Percentiles rank a stretch among this genome's conserved stretches.
phyloP scores from a whole-genome alignment of 2,113 vertebrate genomes.

The Cranoglanis bouderius region DNA sequence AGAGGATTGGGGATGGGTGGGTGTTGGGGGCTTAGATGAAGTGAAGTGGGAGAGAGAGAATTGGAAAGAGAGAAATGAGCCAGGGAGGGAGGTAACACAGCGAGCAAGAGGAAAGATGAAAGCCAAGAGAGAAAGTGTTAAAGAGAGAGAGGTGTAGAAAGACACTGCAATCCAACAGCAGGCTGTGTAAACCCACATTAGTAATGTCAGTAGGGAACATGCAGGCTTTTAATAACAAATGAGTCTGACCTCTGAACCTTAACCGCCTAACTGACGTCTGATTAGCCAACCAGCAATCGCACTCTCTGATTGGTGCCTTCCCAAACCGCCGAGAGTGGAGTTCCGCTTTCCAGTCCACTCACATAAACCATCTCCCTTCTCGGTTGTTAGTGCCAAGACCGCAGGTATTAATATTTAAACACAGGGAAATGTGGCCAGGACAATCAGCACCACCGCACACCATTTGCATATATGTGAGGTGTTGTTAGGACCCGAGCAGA shows the following conservation, averaged over 20 bases:
- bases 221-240: conserved; percentile 57
- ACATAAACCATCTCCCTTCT: conserved; percentile 51
- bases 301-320: conserved; percentile 40
- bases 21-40: background rate
- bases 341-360: conserved; percentile 51
- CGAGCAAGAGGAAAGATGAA: conserved; percentile 7
- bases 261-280: conserved; percentile 50
- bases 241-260: conserved; percentile 45
- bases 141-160: conserved; percentile 16
- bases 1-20: conserved; percentile 24
- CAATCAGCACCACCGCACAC: conserved; percentile 20
- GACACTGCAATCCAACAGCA: background rate
- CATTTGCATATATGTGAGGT: conserved; percentile 63
- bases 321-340: conserved; percentile 47
- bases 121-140: background rate
- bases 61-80: conserved; percentile 6
- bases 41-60: conserved; percentile 20
- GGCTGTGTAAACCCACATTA: conserved; percentile 24
- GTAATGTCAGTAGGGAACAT: conserved; percentile 37
- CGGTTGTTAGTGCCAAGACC: conserved; percentile 31
- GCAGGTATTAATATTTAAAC: conserved; percentile 58
- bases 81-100: conserved; percentile 6
- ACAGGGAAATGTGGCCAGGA: conserved; percentile 42
- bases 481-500: conserved; percentile 29
- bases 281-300: conserved; percentile 40